Conservation (phyloP, 1,140 invertebrate species). For the Calliphora vicina region DNA sequence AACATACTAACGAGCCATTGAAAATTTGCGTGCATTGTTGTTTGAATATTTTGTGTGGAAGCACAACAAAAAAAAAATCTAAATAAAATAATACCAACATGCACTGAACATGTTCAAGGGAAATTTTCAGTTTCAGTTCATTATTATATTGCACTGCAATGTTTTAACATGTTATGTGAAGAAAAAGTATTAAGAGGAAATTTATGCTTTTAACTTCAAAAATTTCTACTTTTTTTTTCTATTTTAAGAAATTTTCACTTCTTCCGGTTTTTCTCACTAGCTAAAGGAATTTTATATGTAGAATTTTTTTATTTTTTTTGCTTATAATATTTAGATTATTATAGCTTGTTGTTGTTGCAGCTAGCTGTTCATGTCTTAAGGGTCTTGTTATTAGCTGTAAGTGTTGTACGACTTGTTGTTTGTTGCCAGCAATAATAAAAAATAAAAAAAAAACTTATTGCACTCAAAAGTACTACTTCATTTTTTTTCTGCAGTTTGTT, state of each 20-base stretch:
- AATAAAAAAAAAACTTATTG: not conserved
- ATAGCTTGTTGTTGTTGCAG: not conserved
- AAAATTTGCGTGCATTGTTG: constrained; percentile 31
- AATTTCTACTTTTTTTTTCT: not conserved
- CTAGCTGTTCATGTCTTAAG: not conserved
- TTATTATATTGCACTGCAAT: not conserved
- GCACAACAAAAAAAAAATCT: not conserved
- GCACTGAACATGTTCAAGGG: not conserved
- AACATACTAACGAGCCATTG: constrained; percentile 24
- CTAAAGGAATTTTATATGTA: not conserved
- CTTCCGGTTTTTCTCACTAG: not conserved
- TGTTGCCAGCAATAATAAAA: not conserved
- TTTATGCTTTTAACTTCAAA: not conserved
- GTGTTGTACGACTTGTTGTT: constrained; percentile 8
- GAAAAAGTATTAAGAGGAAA: not conserved
- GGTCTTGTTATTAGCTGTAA: constrained; percentile 2
- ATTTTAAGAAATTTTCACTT: not conserved
- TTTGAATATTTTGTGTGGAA: constrained; percentile 4
- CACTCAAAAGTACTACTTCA: too few relatives aligned
- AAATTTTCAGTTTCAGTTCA: not conserved
- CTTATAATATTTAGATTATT: not conserved
- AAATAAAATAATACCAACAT: not conserved
- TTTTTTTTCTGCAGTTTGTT: not conserved
- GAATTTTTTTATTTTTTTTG: not conserved
- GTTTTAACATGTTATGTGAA: not conserved